phyloP scores from a whole-genome alignment of 2,888 invertebrate genomes.

The Caenorhabditis sp. region DNA sequence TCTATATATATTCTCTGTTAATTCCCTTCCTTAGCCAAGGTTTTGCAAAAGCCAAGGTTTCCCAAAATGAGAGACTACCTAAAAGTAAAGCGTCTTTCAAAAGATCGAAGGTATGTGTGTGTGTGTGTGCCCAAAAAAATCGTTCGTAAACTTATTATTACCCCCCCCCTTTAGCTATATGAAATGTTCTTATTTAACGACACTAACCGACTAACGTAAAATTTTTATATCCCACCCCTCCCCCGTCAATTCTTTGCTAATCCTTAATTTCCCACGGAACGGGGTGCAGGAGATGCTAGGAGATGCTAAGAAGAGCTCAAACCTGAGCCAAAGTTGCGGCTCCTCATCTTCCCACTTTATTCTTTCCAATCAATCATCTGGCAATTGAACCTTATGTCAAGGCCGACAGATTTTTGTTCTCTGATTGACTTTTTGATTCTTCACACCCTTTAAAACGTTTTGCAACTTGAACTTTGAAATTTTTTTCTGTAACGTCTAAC shows the following conservation, averaged over 20 bases:
- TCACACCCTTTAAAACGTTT: too few species aligned
- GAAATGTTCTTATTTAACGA: slow-evolving; percentile 10
- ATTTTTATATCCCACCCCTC: not conserved
- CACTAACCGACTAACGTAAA: not conserved
- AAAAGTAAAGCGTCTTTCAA: slow-evolving; percentile 33
- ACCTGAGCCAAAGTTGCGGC: slow-evolving; percentile 1
- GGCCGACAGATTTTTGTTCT: too few species aligned
- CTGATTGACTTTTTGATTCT: too few species aligned
- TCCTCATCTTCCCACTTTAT: not conserved
- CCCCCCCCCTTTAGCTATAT: not conserved
- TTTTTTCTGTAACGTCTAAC: too few species aligned
- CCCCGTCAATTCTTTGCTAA: too few species aligned
- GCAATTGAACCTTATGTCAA: too few species aligned
- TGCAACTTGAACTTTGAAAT: too few species aligned
- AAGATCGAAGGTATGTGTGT: slow-evolving; percentile 40
- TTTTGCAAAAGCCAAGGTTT: too few species aligned
- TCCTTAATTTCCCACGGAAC: slow-evolving; percentile 32
- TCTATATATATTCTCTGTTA: too few species aligned
- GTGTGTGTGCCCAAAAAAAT: too few species aligned
- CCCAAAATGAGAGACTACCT: slow-evolving; percentile 31
- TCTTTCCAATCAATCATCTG: not conserved
- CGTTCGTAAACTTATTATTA: slow-evolving; percentile 14
- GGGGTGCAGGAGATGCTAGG: not conserved
- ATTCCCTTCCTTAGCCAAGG: too few species aligned
- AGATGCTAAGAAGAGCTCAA: not conserved